These are phyloP conservation scores for Rhombomys opimus DNA, from an alignment of 2,113 vertebrate genomes.

Conservation along the genomic window DNA sequence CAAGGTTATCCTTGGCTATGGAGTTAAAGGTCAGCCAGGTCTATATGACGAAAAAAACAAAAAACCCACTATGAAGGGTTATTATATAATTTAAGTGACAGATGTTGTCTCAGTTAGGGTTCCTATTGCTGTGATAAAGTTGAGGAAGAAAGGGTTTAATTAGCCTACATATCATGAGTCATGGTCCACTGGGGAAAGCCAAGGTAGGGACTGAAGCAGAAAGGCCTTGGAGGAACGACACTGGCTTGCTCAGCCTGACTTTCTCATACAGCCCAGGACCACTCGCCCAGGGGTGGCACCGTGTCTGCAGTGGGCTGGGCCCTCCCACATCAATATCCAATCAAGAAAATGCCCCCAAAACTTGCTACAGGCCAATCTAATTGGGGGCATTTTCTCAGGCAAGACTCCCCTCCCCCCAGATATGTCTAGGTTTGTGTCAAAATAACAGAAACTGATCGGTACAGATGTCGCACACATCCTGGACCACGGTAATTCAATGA, in stretches of 20 bases:
- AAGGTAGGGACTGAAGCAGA: neutral
- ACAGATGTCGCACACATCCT: neutral
- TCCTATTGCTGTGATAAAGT: neutral
- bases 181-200: neutral
- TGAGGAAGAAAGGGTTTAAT: neutral
- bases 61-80: neutral
- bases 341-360: neutral
- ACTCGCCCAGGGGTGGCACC: neutral
- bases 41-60: neutral
- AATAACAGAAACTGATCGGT: neutral
- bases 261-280: neutral
- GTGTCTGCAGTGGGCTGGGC: neutral
- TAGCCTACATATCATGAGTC: neutral
- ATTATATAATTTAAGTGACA: neutral
- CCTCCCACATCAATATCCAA: neutral
- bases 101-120: neutral
- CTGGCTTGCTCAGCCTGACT: neutral
- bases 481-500: neutral
- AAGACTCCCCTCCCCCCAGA: neutral
- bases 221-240: neutral
- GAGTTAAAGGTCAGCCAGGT: neutral
- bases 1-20: neutral
- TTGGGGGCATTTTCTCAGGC: neutral
- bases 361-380: neutral
- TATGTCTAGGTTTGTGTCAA: neutral